A percentile compares a stretch with the other conserved stretches of the same genome.
phyloP scores from a whole-genome alignment of 1,140 invertebrate species.

The Drosophila grimshawi region DNA sequence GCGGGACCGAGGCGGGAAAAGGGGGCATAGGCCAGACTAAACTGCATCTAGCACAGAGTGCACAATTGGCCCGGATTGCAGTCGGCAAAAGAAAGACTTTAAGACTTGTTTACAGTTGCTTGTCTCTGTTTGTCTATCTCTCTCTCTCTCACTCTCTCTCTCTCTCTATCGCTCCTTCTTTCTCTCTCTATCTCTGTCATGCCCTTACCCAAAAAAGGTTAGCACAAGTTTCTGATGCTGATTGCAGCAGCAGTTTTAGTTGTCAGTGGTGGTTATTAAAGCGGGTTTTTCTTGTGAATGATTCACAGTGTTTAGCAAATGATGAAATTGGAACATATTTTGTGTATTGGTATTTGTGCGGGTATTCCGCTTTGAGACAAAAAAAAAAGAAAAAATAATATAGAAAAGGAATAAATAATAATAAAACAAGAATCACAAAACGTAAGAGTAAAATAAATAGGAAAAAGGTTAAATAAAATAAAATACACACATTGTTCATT shows the following conservation, averaged over 20 bases:
- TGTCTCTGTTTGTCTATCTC: not conserved
- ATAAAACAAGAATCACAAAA: no score
- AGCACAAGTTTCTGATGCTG: constrained; percentile 41
- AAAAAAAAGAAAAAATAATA: no score
- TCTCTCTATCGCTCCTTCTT: constrained; percentile 28
- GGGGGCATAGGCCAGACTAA: not conserved
- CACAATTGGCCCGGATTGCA: constrained; percentile 65
- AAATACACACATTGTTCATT: no score
- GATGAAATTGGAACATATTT: no score
- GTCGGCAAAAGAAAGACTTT: constrained; percentile 12
- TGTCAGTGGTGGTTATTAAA: not conserved
- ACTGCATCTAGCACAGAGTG: constrained; percentile 48
- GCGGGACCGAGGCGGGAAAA: not conserved
- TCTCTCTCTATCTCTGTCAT: constrained; percentile 28
- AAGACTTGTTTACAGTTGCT: constrained; percentile 27
- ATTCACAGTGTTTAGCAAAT: not conserved
- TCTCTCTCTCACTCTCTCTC: constrained; percentile 27
- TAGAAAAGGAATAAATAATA: no score
- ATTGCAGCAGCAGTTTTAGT: not conserved
- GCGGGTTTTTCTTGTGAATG: no score
- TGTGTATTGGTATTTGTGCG: no score
- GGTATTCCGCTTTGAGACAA: no score
- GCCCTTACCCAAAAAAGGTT: constrained; percentile 65
- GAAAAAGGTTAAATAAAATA: no score
- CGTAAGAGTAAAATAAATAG: no score